Evolutionary conservation across 2,113 vertebrate species (phyloP).

Genomic region (Mystacornis crossleyi): DNA sequence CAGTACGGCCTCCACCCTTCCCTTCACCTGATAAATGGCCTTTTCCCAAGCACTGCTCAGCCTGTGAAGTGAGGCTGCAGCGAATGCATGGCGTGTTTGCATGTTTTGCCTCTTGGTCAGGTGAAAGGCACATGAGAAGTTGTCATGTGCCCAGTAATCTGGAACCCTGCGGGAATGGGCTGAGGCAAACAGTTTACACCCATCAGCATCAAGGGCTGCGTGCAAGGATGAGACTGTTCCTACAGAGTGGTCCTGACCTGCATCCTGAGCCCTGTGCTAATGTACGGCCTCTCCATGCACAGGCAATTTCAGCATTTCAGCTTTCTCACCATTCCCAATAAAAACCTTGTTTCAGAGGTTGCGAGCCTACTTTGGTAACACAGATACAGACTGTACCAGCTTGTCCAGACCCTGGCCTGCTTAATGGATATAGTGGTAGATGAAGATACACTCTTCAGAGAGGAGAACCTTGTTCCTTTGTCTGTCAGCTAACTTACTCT

Average conservation of each 20-base stretch:
- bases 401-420: neutral
- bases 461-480: neutral
- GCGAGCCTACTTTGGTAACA: neutral
- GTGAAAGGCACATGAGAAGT: neutral
- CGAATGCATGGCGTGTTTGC: fast-evolving
- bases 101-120: neutral
- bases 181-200: neutral
- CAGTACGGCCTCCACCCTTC: neutral
- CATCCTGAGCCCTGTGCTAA: neutral
- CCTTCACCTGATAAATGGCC: neutral
- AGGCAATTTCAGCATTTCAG: neutral
- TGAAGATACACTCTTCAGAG: neutral
- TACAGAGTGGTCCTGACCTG: fast-evolving
- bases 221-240: neutral
- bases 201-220: fast-evolving
- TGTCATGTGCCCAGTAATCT: neutral
- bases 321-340: neutral
- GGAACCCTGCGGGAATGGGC: neutral
- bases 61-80: neutral
- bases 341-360: neutral
- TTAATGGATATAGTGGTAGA: neutral
- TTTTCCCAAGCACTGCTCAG: neutral
- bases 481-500: neutral
- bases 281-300: fast-evolving
- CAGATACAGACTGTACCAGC: neutral